Evolutionary conservation across 2,797 vertebrate species (phyloP), one percentile per base, ranked within the genome.

Genomic region (Eospalax fontanierii): DNA sequence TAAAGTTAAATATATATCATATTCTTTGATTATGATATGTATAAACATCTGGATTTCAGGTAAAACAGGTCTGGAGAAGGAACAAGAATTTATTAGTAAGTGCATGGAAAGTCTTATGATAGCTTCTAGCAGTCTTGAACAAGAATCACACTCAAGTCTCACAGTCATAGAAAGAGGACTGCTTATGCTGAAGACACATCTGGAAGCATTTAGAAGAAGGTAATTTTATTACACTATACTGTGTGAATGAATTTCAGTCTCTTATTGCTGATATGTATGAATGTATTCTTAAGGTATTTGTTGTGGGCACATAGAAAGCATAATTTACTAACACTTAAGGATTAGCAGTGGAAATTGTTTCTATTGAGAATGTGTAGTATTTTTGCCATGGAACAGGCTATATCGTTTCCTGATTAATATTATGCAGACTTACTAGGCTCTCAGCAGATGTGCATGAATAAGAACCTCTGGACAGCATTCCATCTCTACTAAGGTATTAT

Each of bases 101-200:
- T 99, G 99, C 28, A 99, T 99, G 99, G 99, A 99, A 98, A 99
- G 99, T 97, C 99, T 99, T 79, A 99, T 99, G 98, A 99, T 99
- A 98, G 99, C 99, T 2, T 99, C 99, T 0, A 99, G 99, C 97
- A 99, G 99, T 97, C 99, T 99, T 97, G 99, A 99, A 97, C 99
- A 99, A 94, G 99, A 99, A 75, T 98, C 99, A 28, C 99, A 99
- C 91, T 99, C 99, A 57, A 99, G 99, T 92, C 99, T 99, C 94
- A 99, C 99, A 66, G 99, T 99, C 97, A 99, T 99, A 96, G 99
- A 99, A 99, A 98, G 99, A 97, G 99, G 99, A 74, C 99, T 99
- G 26, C 98, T 99, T 95, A 99, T 99, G 99, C 99, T 99, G 94
- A 99, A 99, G 97, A 99, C 99, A 1, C 99, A 99, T 96, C 98